Percentiles rank a stretch among this genome's conserved stretches.
These are phyloP conservation scores for Corythaeola cristata DNA, from an alignment of 2,113 vertebrate genomes.

Conservation along the genomic window DNA sequence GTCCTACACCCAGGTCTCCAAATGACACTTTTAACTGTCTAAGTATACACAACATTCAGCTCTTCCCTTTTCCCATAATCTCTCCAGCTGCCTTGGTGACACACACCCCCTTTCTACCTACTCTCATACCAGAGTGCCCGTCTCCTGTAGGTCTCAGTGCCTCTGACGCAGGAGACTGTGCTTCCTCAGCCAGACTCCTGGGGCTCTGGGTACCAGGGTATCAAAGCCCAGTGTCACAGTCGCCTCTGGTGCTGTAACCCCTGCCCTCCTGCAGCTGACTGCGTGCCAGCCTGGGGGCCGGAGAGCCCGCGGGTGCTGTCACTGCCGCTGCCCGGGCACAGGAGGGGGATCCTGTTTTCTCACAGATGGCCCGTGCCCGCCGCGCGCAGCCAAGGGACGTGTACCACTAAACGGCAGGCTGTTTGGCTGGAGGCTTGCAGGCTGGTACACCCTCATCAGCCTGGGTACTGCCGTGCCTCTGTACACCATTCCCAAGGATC, in stretches of 20 bases:
- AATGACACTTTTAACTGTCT: neutral
- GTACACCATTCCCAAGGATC: neutral
- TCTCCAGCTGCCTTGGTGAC: neutral
- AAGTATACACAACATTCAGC: neutral
- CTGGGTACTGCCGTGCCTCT: neutral
- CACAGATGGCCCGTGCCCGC: neutral
- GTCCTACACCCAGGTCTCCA: neutral
- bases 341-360: neutral
- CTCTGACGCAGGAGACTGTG: neutral
- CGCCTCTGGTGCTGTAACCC: fast-evolving
- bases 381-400: neutral
- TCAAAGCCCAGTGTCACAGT: neutral
- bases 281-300: neutral
- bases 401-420: conserved; percentile 4
- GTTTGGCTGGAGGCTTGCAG: conserved; percentile 21
- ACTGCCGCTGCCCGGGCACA: neutral
- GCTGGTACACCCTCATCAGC: neutral
- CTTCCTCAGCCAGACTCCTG: neutral
- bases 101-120: fast-evolving
- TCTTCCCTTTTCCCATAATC: neutral
- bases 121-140: neutral
- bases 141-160: fast-evolving
- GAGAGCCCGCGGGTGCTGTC: neutral
- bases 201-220: neutral
- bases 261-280: neutral